These are phyloP conservation scores for Pandemis cinnamomeana DNA, from an alignment of 2,888 invertebrate species.

Conservation along the genomic window DNA sequence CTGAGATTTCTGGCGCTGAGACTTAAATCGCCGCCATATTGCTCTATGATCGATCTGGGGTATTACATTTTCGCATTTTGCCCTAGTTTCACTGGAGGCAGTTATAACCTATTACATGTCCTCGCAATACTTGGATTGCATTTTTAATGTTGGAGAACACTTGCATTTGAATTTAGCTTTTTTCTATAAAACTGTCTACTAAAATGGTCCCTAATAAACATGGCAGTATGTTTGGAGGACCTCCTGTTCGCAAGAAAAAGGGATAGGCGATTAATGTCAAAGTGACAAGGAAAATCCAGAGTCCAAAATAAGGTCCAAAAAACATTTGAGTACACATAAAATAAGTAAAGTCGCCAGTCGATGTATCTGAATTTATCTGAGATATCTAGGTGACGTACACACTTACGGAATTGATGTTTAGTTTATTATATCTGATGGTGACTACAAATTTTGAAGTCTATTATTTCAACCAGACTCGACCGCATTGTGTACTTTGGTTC, in stretches of 20 bases:
- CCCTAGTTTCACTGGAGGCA: background rate
- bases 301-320: too few species aligned
- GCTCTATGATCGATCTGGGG: background rate
- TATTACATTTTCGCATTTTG: background rate
- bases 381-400: too few species aligned
- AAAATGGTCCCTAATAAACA: background rate
- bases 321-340: too few species aligned
- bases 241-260: too few species aligned
- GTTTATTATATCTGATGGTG: too few species aligned
- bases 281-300: too few species aligned
- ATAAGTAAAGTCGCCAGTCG: too few species aligned
- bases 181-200: background rate
- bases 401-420: too few species aligned
- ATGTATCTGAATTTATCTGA: too few species aligned
- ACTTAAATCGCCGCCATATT: slow-evolving; percentile 9
- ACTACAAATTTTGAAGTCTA: background rate
- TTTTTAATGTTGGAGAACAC: slow-evolving; percentile 6
- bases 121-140: background rate
- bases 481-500: too few species aligned
- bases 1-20: background rate
- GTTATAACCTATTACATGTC: background rate
- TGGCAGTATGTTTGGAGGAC: background rate
- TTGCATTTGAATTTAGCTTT: slow-evolving; percentile 13
- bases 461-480: background rate
- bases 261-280: too few species aligned